phyloP scores from a whole-genome alignment of 2,797 vertebrate genomes.

The Spinibarbus caldwelli region DNA sequence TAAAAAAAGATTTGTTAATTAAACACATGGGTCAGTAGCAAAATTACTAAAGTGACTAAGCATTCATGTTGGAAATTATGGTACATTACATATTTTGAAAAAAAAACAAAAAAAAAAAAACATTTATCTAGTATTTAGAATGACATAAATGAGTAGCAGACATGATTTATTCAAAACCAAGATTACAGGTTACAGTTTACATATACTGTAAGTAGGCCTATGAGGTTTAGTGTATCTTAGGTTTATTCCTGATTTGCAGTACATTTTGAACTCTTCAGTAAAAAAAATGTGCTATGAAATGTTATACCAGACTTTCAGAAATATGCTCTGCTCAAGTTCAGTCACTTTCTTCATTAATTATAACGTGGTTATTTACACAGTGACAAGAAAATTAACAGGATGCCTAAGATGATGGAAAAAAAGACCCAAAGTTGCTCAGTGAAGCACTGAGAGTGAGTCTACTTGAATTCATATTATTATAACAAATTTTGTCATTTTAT shows the following conservation, averaged over 20 bases:
- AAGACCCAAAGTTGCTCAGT: background rate
- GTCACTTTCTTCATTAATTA: background rate
- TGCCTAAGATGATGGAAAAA: background rate
- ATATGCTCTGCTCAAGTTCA: background rate
- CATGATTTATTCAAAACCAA: background rate
- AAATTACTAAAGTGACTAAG: background rate
- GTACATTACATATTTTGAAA: background rate
- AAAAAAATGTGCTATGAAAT: background rate
- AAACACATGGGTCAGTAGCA: background rate
- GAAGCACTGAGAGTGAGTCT: background rate
- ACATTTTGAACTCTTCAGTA: background rate
- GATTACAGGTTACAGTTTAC: background rate
- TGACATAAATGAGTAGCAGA: background rate
- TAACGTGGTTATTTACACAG: background rate
- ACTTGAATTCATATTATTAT: background rate
- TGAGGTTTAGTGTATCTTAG: background rate
- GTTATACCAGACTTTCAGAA: background rate
- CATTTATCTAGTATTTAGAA: background rate
- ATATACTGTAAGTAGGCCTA: background rate
- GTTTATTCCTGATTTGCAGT: conserved; percentile 1
- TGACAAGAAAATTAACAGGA: conserved; percentile 2
- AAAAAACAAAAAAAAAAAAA: no score
- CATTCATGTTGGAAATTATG: background rate
- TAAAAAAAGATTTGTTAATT: background rate
- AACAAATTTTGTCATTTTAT: background rate